Evolutionary conservation across 2,888 invertebrate species (phyloP).

Genomic region (Leptinotarsa juncta): DNA sequence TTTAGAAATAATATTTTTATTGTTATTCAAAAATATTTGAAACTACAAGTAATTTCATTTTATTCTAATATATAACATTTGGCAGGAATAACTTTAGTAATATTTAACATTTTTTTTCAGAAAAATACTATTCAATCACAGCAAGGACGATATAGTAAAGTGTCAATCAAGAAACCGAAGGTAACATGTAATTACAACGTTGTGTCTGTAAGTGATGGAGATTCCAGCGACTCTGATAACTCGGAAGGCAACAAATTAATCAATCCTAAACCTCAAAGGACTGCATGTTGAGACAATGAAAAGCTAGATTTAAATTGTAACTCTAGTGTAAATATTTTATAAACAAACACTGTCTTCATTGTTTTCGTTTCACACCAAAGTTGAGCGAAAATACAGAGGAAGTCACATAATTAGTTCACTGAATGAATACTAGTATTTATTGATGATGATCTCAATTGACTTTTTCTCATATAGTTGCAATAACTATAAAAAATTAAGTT

Average conservation of each 20-base stretch:
- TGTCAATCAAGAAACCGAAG: constrained; percentile 66
- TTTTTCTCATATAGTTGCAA: not conserved
- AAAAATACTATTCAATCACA: constrained; percentile 61
- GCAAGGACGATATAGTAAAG: constrained; percentile 63
- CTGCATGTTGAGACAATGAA: constrained; percentile 58
- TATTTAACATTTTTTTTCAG: constrained; percentile 51
- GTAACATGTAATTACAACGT: constrained; percentile 67
- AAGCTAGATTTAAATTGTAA: constrained; percentile 34
- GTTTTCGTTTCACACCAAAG: constrained; percentile 38
- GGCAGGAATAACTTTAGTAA: not conserved
- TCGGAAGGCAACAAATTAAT: constrained; percentile 61
- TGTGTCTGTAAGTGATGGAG: constrained; percentile 64
- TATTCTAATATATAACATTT: not conserved
- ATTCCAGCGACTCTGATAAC: constrained; percentile 63
- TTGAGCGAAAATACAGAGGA: constrained; percentile 50
- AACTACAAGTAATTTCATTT: not conserved
- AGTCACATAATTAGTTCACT: constrained; percentile 50
- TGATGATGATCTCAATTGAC: not conserved
- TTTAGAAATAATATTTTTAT: too few species aligned
- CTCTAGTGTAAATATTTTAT: constrained; percentile 51
- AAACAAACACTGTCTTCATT: constrained; percentile 60
- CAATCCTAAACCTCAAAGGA: constrained; percentile 59
- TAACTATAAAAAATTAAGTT: not conserved
- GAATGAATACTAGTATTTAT: constrained; percentile 31
- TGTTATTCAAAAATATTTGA: too few species aligned